phyloP scores from a whole-genome alignment of 2,797 vertebrate species.

The Gephyroberyx darwinii region DNA sequence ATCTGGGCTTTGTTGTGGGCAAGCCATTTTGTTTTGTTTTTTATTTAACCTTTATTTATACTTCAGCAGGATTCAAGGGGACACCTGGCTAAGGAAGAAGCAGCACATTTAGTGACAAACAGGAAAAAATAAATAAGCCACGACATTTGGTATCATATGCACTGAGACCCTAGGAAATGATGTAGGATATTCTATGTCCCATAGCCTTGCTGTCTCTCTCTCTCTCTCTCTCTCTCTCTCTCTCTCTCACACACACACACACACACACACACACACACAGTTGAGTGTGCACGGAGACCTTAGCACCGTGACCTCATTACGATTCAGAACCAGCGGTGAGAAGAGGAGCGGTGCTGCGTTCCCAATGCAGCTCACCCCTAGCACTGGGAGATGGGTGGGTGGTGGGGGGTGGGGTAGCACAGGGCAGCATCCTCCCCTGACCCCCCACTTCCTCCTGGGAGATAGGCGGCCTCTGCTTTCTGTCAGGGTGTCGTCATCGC shows the following conservation, averaged over 20 bases:
- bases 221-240: no score
- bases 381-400: slow-evolving; percentile 45
- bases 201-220: neutral
- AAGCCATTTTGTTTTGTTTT: neutral
- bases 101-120: neutral
- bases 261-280: slow-evolving; percentile 28
- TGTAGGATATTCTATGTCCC: slow-evolving; percentile 34
- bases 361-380: slow-evolving; percentile 76
- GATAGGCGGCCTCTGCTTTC: slow-evolving; percentile 91
- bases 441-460: slow-evolving; percentile 79
- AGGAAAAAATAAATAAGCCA: neutral
- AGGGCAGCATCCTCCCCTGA: slow-evolving; percentile 64
- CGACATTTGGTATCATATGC: slow-evolving; percentile 14
- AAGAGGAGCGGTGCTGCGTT: slow-evolving; percentile 75
- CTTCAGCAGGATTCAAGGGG: neutral
- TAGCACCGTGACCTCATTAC: slow-evolving; percentile 75
- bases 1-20: slow-evolving; percentile 12
- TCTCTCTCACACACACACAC: slow-evolving; percentile 16
- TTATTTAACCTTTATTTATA: neutral
- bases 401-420: slow-evolving; percentile 45
- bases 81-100: neutral
- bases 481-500: slow-evolving; percentile 85
- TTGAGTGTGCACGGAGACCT: slow-evolving; percentile 55
- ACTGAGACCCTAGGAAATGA: slow-evolving; percentile 35
- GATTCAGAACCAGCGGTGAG: slow-evolving; percentile 79